These are phyloP conservation scores for Bucco capensis DNA, from an alignment of 2,113 vertebrate species.

Conservation along the genomic window DNA sequence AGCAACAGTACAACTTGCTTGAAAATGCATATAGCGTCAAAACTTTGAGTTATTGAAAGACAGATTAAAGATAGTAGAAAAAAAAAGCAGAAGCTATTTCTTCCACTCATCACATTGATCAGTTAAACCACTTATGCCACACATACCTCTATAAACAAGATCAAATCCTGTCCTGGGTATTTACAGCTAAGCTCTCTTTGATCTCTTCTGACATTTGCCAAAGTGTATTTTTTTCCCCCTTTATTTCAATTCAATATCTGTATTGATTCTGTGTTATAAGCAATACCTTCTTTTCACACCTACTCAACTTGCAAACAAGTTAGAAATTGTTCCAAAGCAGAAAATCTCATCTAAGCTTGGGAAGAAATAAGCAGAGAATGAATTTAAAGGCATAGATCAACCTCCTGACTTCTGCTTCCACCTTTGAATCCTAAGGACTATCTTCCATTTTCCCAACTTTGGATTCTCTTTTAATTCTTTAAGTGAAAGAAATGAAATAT, in stretches of 20 bases:
- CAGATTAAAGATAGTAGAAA: neutral
- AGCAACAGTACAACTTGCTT: neutral
- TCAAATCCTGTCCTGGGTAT: neutral
- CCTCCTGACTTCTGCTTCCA: neutral
- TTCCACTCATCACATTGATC: neutral
- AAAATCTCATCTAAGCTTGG: neutral
- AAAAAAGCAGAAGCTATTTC: neutral
- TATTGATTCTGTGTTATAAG: neutral
- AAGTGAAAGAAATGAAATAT: neutral
- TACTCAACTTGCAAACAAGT: neutral
- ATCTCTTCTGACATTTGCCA: neutral
- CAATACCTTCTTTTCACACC: neutral
- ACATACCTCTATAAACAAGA: neutral
- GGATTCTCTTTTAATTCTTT: neutral
- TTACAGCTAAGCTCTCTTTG: neutral
- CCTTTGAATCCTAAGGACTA: neutral
- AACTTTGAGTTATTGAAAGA: neutral
- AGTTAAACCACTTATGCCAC: neutral
- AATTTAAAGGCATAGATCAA: neutral
- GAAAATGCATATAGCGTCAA: neutral
- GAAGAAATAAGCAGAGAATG: neutral
- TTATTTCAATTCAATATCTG: neutral
- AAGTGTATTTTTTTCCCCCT: neutral
- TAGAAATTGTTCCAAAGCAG: neutral
- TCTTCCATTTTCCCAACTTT: neutral